phyloP scores from a whole-genome alignment of 2,888 invertebrate species.

The Eurytoma adleriae region DNA sequence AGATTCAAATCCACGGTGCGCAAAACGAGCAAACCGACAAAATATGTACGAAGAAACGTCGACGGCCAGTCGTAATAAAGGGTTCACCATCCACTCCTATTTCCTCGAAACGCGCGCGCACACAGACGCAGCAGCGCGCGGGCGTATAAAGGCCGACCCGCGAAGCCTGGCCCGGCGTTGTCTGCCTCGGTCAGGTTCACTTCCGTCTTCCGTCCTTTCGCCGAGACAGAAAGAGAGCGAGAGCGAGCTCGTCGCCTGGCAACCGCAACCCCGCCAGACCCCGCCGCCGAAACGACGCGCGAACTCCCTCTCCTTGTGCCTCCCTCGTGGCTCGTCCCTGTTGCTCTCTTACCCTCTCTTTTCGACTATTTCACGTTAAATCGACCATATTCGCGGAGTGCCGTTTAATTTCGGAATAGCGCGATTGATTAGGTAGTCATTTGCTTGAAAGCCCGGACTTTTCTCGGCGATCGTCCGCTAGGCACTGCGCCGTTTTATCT shows the following conservation, averaged over 20 bases:
- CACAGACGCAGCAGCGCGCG: background rate
- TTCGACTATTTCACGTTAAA: conserved; percentile 42
- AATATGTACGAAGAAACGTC: conserved; percentile 16
- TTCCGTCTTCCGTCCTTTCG: conserved; percentile 64
- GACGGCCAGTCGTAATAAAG: conserved; percentile 12
- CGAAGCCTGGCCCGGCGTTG: conserved; percentile 31
- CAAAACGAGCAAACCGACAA: conserved; percentile 10
- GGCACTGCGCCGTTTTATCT: too few species aligned
- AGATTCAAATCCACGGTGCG: background rate
- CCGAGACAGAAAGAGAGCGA: conserved; percentile 42
- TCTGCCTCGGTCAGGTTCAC: conserved; percentile 66
- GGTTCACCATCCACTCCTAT: conserved; percentile 5
- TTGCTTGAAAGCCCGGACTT: background rate
- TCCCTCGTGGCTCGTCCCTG: background rate
- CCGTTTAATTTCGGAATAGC: conserved; percentile 9
- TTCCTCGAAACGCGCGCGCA: background rate
- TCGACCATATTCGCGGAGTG: conserved; percentile 45
- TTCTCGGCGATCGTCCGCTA: too few species aligned
- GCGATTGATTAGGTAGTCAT: conserved; percentile 7
- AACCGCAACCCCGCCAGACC: conserved; percentile 59
- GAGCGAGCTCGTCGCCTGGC: conserved; percentile 60
- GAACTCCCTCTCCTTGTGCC: conserved; percentile 28
- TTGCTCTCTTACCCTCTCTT: conserved; percentile 10
- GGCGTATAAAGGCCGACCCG: conserved; percentile 13
- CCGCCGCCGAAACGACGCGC: conserved; percentile 30